Percentiles rank a stretch among this genome's conserved stretches.
phyloP scores from a whole-genome alignment of 2,113 vertebrate genomes.

The Centropus bengalensis region DNA sequence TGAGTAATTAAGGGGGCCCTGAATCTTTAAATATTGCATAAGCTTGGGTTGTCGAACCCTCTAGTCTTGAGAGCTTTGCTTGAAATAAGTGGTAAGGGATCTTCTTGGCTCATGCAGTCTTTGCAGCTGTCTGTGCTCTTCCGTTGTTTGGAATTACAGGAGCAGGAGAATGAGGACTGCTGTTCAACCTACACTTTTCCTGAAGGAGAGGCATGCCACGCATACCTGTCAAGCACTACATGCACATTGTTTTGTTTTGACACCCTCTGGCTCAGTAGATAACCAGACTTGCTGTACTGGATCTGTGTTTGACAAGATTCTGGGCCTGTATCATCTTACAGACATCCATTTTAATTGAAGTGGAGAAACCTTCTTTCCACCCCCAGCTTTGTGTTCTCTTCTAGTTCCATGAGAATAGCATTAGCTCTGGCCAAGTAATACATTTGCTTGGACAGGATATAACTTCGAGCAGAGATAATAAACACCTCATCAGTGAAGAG shows the following conservation, averaged over 20 bases:
- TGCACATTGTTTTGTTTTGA: background rate
- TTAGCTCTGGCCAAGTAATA: background rate
- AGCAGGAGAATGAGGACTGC: background rate
- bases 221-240: background rate
- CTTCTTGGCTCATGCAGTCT: background rate
- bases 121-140: background rate
- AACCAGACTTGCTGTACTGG: background rate
- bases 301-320: background rate
- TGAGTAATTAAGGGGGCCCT: background rate
- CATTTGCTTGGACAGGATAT: slow-evolving; percentile 15
- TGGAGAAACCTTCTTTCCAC: background rate
- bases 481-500: slow-evolving; percentile 56
- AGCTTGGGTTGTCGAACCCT: background rate
- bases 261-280: background rate
- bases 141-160: background rate
- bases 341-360: background rate
- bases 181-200: background rate
- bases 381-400: background rate
- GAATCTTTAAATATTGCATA: background rate
- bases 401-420: background rate
- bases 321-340: background rate
- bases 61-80: background rate
- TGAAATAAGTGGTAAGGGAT: background rate
- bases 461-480: slow-evolving; percentile 19
- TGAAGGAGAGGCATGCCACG: background rate